These are phyloP conservation scores for Dipodomys merriami DNA, from an alignment of 2,113 vertebrate species.

Conservation along the genomic window DNA sequence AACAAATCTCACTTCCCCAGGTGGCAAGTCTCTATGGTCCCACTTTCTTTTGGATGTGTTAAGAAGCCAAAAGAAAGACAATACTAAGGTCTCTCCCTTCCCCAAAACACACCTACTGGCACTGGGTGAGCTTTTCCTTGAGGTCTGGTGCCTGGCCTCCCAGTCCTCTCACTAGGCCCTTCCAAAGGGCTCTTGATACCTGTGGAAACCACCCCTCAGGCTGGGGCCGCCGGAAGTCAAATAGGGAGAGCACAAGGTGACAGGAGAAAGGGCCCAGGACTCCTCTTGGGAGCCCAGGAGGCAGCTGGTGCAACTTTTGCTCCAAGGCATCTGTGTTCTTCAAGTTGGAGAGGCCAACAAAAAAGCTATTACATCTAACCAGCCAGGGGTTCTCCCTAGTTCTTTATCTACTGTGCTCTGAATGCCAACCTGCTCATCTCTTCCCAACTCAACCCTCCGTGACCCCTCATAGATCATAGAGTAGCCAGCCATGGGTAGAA, in stretches of 20 bases:
- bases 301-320: neutral
- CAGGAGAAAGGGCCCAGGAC: neutral
- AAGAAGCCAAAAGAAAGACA: neutral
- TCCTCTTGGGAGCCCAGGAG: neutral
- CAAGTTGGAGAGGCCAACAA: neutral
- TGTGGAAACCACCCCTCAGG: neutral
- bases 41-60: neutral
- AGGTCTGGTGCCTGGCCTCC: neutral
- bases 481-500: fast-evolving
- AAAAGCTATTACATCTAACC: neutral
- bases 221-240: neutral
- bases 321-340: neutral
- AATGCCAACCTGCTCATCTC: neutral
- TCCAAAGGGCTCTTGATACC: neutral
- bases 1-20: neutral
- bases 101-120: neutral
- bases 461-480: neutral
- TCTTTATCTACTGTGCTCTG: neutral
- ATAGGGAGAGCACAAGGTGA: fast-evolving
- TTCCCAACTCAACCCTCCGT: neutral
- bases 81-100: too few relatives aligned
- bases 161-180: too few relatives aligned
- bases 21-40: neutral
- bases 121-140: fast-evolving
- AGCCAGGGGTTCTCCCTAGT: neutral